phyloP scores from a whole-genome alignment of 2,113 vertebrate species.

The Phrynocephalus versicolor region DNA sequence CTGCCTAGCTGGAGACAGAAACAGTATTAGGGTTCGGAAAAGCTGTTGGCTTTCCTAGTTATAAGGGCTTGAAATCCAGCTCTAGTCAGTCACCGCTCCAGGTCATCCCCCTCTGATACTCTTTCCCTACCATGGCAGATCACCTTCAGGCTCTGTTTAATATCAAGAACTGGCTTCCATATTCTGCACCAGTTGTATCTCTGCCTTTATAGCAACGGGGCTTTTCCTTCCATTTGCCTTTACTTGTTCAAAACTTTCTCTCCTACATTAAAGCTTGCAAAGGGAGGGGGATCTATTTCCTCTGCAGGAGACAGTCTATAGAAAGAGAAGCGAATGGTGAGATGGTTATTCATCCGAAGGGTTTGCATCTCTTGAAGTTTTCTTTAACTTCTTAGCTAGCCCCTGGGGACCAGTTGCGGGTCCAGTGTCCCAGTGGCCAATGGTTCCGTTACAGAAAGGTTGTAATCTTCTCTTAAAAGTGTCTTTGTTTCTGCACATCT shows the following conservation, averaged over 20 bases:
- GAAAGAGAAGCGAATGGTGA: constrained; percentile 20
- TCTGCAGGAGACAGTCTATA: constrained; percentile 18
- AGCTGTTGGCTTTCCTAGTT: constrained; percentile 23
- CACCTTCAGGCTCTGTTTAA: constrained; percentile 21
- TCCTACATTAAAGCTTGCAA: constrained; percentile 13
- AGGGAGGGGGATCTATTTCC: not conserved
- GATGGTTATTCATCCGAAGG: constrained; percentile 2
- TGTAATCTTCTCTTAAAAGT: constrained; percentile 48
- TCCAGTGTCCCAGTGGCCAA: constrained; percentile 51
- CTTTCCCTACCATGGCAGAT: constrained; percentile 13
- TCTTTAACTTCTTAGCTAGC: constrained; percentile 29
- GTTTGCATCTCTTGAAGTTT: constrained; percentile 50
- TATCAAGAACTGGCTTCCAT: constrained; percentile 32
- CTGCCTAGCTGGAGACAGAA: constrained; percentile 11
- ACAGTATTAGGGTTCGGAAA: constrained; percentile 23
- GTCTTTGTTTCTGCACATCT: constrained; percentile 70
- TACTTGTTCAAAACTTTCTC: constrained; percentile 47
- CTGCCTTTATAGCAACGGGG: constrained; percentile 41
- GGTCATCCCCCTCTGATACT: constrained; percentile 36
- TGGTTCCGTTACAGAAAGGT: constrained; percentile 49
- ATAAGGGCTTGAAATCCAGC: constrained; percentile 28
- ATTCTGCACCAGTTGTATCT: constrained; percentile 37
- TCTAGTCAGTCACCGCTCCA: constrained; percentile 22
- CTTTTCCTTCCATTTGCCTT: constrained; percentile 60
- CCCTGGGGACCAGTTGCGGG: constrained; percentile 38